Evolutionary conservation across 2,113 vertebrate species (phyloP), one percentile per base, ranked within the genome.

Genomic region (Eubucco bourcierii): DNA sequence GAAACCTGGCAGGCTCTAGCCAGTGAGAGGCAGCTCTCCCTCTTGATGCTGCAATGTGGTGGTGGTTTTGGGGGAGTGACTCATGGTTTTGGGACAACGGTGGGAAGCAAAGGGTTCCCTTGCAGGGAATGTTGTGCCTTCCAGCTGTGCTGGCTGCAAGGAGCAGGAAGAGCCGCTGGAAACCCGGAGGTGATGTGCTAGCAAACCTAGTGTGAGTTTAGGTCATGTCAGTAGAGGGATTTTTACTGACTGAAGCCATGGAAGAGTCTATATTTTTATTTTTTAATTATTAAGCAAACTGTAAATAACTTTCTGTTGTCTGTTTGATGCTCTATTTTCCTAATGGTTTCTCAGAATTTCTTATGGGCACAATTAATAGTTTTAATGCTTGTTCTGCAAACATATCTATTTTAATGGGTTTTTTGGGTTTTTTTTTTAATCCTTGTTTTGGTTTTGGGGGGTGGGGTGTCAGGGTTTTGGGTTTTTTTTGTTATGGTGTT

Each of bases 301-400:
- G 94, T 97, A 97, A 95, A 95, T 93, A 97, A 10, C 31, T 95
- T 97, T 97, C 86, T 68, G 96, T 97, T 95, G 75, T 81, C 90
- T 53, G 52, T 91, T 95, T 90, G 85, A 94, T 84, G 87, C 79
- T 96, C 95, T 97, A 94, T 97, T 97, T 98, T 97, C 97, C 96
- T 97, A 97, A 95, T 95, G 93, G 80, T 96, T 97, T 95, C 93
- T 94, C 78, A 88, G 87, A 96, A 93, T 96, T 97, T 97, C 96
- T 91, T 95, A 96, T 3, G 18, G 87, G 92, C 46, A 33, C 77
- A 84, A 90, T 90, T 55, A 93, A 82, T 84, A 92, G 65, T 91
- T 95, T 88, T 80, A 87, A 84, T 86, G 85, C 89, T 94, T 80
- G 77, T 73, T 80, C 78, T 91, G 91, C 94, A 37, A 70, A 78